Base-by-base conservation (phyloP, 2,113 vertebrate species). In the Cottus gobio region DNA sequence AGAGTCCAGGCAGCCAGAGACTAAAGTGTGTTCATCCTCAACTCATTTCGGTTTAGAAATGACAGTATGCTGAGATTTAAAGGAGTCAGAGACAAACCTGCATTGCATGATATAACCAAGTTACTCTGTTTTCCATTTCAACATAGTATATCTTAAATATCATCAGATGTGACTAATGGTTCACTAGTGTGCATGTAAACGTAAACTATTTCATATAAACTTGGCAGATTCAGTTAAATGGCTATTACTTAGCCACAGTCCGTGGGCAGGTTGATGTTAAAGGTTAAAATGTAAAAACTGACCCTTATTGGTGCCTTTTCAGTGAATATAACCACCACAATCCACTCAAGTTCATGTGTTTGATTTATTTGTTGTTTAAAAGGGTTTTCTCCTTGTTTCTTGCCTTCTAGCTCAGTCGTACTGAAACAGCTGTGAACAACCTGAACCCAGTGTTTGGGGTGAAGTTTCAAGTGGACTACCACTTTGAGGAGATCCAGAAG, bases 401-500 rank as follows among this genome's bases (percentile, higher is more conserved):
- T 37, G 11, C 71, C 20, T 80, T 90, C 48, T 82, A 99, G 98
- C 95, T 97, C 0, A 95, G 96, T 61, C 95, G 98, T 90, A 99
- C 98, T 5, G 98, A 99, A 90, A 99, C 98, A 0, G 97, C 97
- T 0, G 85, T 99, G 79, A 99, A 99, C 93, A 99, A 99, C 91
- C 92, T 99, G 91, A 99, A 99, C 84, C 98, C 98, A 0, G 97
- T 97, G 24, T 99, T 99, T 63, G 96, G 98, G 70, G 96, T 96
- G 88, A 99, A 99, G 93, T 99, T 99, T 20, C 88, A 97, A 24
- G 85, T 99, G 0, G 97, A 99, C 90, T 99, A 99, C 85, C 98
- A 97, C 93, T 99, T 99, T 36, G 98, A 99, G 80, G 97, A 99
- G 83, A 94, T 99, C 56, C 98, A 99, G 94, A 99, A 98, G 93